These are phyloP conservation scores for Campoletis raptor DNA, from an alignment of 2,888 invertebrate species.

Conservation along the genomic window DNA sequence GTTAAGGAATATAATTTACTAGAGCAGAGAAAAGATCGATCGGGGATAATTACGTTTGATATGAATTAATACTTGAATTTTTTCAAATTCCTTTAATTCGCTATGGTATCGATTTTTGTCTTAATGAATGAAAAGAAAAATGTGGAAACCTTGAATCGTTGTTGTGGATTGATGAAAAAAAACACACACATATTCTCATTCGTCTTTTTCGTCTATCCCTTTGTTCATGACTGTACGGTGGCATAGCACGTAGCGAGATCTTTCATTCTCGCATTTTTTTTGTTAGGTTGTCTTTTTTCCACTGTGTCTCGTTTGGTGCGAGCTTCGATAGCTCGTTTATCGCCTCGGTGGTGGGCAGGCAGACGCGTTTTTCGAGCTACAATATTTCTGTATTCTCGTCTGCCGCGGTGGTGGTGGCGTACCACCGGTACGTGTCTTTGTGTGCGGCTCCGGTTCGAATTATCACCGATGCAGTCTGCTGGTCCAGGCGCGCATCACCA, in stretches of 20 bases:
- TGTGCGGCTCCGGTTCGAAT: background rate
- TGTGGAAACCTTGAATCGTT: conserved; percentile 58
- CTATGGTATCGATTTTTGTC: conserved; percentile 10
- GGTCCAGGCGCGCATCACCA: conserved; percentile 16
- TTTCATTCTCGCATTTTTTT: conserved; percentile 21
- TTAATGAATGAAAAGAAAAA: conserved; percentile 43
- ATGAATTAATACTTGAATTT: background rate
- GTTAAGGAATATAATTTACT: background rate
- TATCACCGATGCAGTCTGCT: conserved; percentile 16
- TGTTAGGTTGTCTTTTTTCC: background rate
- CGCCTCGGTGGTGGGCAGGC: conserved; percentile 67
- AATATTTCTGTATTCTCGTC: conserved; percentile 68
- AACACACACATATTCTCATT: background rate
- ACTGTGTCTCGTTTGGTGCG: conserved; percentile 42
- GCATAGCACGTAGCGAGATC: background rate
- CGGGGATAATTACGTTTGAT: background rate
- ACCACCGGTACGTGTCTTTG: conserved; percentile 3
- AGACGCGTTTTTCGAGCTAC: conserved; percentile 69
- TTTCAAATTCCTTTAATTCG: background rate
- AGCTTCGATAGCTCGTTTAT: conserved; percentile 70
- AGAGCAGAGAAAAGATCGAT: background rate
- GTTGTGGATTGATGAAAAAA: conserved; percentile 21
- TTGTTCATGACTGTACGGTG: conserved; percentile 10
- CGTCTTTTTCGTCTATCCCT: conserved; percentile 11
- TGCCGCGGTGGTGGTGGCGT: conserved; percentile 1